These are phyloP conservation scores for Nycticryphes semicollaris DNA, from an alignment of 2,113 vertebrate genomes.

Conservation along the genomic window DNA sequence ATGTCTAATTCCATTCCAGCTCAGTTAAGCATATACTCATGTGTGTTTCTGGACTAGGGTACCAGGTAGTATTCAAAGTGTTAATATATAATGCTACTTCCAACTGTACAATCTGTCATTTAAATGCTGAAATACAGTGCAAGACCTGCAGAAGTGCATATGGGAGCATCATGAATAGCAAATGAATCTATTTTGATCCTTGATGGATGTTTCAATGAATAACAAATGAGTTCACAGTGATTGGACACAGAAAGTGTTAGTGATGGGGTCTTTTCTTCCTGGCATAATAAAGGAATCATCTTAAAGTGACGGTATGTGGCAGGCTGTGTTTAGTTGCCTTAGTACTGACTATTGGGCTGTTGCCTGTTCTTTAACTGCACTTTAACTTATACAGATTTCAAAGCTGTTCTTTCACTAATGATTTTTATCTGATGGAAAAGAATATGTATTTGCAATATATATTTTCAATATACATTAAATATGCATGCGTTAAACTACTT, in stretches of 20 bases:
- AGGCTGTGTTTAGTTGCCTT: background rate
- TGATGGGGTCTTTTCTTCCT: background rate
- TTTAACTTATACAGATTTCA: background rate
- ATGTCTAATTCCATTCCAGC: background rate
- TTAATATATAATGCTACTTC: constrained; percentile 22
- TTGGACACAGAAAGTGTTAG: constrained; percentile 19
- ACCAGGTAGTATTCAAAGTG: background rate
- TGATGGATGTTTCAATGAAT: constrained; percentile 67
- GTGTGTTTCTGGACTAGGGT: background rate
- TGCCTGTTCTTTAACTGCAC: background rate
- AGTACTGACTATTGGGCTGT: background rate
- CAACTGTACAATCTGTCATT: background rate
- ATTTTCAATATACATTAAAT: background rate
- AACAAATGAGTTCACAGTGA: constrained; percentile 55
- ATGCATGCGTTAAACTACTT: background rate
- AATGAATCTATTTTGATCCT: constrained; percentile 67
- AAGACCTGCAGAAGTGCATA: constrained; percentile 48
- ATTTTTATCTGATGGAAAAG: background rate
- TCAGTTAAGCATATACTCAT: background rate
- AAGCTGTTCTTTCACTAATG: background rate
- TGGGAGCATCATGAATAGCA: constrained; percentile 60
- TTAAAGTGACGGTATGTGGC: background rate
- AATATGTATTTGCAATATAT: background rate
- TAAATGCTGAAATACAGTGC: constrained; percentile 36
- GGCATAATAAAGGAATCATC: background rate